Percentiles rank a stretch among this genome's conserved stretches.
Evolutionary conservation across 2,797 vertebrate genomes (phyloP).

Genomic region (Acanthurus lineatus): DNA sequence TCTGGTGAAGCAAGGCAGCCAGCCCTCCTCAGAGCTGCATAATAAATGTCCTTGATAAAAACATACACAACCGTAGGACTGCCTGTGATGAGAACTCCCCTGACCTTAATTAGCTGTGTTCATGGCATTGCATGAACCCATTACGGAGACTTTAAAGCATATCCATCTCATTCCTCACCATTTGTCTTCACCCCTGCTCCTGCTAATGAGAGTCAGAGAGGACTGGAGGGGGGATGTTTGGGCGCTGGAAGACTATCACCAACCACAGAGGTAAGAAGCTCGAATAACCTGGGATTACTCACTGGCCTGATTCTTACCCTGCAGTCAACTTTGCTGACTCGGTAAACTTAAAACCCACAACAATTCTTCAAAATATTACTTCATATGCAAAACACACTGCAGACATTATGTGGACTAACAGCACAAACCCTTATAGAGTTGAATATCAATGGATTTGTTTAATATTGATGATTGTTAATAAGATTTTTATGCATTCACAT

Average conservation of each 20-base stretch:
- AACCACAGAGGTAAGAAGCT: slow-evolving; percentile 37
- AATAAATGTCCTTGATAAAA: slow-evolving; percentile 78
- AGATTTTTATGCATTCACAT: slow-evolving; percentile 23
- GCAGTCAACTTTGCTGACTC: slow-evolving; percentile 55
- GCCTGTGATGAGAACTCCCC: slow-evolving; percentile 76
- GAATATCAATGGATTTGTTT: slow-evolving; percentile 26
- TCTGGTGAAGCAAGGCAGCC: slow-evolving; percentile 53
- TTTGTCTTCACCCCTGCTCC: slow-evolving; percentile 75
- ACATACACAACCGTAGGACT: slow-evolving; percentile 70
- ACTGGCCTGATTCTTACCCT: slow-evolving; percentile 43
- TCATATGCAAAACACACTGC: slow-evolving; percentile 42
- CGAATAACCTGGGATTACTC: slow-evolving; percentile 55
- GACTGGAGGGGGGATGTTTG: slow-evolving; percentile 42
- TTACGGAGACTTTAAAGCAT: slow-evolving; percentile 83
- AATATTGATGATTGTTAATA: slow-evolving; percentile 24
- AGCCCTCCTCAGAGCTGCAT: slow-evolving; percentile 59
- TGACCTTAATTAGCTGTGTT: slow-evolving; percentile 85
- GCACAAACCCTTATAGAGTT: slow-evolving; percentile 18
- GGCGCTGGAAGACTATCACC: slow-evolving; percentile 40
- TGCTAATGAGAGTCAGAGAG: slow-evolving; percentile 78
- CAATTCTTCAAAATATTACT: slow-evolving; percentile 50
- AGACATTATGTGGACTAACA: slow-evolving; percentile 72
- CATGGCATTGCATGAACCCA: slow-evolving; percentile 82
- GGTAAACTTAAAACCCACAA: slow-evolving; percentile 25
- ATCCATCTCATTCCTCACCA: slow-evolving; percentile 83